Percentiles rank a stretch among this genome's conserved stretches.
These are phyloP conservation scores for Pseudanteris insignis DNA, from an alignment of 2,888 invertebrate species.

Conservation along the genomic window DNA sequence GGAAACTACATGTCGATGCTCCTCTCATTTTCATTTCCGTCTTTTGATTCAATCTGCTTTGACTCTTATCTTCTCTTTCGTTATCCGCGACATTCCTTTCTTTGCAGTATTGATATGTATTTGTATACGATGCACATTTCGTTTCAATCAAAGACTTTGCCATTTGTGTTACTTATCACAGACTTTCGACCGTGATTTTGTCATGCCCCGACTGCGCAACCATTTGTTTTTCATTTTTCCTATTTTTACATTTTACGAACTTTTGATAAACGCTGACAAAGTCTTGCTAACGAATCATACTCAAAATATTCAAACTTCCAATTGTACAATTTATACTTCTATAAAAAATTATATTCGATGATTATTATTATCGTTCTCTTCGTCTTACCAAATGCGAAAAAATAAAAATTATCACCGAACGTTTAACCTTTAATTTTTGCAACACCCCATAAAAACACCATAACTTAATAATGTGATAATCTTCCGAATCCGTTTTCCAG, in stretches of 20 bases:
- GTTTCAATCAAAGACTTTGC: slow-evolving; percentile 8
- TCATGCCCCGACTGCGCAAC: neutral
- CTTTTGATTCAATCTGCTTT: slow-evolving; percentile 58
- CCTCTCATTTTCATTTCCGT: slow-evolving; percentile 58
- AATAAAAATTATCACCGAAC: too few species aligned
- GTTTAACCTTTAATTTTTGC: too few species aligned
- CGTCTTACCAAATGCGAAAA: too few species aligned
- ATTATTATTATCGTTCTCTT: too few species aligned
- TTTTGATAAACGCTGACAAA: too few species aligned
- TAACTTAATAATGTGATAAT: too few species aligned
- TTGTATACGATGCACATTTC: slow-evolving; percentile 32
- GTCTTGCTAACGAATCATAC: neutral
- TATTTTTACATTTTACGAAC: neutral
- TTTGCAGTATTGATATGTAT: slow-evolving; percentile 37
- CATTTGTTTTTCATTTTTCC: neutral
- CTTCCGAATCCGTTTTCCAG: too few species aligned
- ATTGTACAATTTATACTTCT: too few species aligned
- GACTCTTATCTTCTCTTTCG: slow-evolving; percentile 47
- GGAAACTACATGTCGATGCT: slow-evolving; percentile 59
- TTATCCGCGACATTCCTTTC: slow-evolving; percentile 40
- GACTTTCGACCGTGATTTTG: neutral
- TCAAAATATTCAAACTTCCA: too few species aligned
- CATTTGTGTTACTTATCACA: slow-evolving; percentile 8
- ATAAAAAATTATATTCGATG: too few species aligned
- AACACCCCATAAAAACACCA: too few species aligned